Conservation (phyloP, 92 coral and sea anemone species). For the Meandrina meandrites region DNA sequence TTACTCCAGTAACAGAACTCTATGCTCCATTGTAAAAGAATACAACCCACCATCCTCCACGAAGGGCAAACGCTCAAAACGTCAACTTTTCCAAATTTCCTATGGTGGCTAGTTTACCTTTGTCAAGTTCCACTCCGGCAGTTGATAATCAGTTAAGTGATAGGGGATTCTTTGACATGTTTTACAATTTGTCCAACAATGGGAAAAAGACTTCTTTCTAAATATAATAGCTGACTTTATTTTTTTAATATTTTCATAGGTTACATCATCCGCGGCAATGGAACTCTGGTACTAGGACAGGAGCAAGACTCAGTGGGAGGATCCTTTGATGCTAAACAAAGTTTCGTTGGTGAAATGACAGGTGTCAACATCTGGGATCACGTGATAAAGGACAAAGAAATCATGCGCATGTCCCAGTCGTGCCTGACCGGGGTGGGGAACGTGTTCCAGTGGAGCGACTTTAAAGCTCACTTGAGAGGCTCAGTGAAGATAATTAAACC, state of each 20-base stretch:
- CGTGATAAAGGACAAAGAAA: neutral
- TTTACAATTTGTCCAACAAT: no score
- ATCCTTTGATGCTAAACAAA: neutral
- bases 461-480: neutral
- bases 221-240: no score
- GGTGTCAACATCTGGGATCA: constrained; percentile 3
- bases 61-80: no score
- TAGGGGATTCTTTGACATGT: no score
- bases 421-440: constrained; percentile 8
- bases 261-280: constrained; percentile 7
- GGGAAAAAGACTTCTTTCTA: no score
- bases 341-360: constrained; percentile 17
- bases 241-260: neutral
- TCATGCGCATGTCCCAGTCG: constrained; percentile 5
- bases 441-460: constrained; percentile 8
- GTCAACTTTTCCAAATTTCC: no score
- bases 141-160: no score
- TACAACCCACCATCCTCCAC: no score
- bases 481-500: neutral
- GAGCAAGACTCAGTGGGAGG: constrained; percentile 31
- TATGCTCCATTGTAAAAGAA: no score
- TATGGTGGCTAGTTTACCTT: no score
- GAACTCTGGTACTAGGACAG: constrained; percentile 17
- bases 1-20: no score
- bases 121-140: no score